phyloP scores from a whole-genome alignment of 2,797 vertebrate genomes.

The Cyprinella venusta region DNA sequence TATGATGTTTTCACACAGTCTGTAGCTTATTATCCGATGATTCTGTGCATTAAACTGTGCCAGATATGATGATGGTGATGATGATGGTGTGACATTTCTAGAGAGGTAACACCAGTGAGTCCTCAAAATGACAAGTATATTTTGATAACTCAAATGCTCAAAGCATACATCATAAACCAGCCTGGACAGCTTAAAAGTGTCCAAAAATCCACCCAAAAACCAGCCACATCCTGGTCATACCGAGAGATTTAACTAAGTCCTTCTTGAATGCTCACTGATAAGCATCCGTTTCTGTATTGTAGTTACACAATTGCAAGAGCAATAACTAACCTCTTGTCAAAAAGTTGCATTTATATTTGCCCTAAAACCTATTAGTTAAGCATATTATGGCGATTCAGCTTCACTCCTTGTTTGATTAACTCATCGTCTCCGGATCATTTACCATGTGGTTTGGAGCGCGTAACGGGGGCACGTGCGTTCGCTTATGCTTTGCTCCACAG shows the following conservation, averaged over 20 bases:
- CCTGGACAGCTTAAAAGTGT: neutral
- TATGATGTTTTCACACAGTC: constrained; percentile 1
- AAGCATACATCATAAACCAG: neutral
- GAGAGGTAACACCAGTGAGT: neutral
- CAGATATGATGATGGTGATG: neutral
- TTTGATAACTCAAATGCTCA: neutral
- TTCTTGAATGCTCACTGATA: neutral
- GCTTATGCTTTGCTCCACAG: constrained; percentile 3
- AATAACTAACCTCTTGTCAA: neutral
- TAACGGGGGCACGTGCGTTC: constrained; percentile 16
- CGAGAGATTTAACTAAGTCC: neutral
- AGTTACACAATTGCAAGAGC: neutral
- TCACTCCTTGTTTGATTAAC: constrained; percentile 38
- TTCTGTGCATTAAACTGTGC: neutral
- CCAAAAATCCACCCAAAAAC: neutral
- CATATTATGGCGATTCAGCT: constrained; percentile 11
- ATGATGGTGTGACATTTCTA: neutral
- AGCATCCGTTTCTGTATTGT: neutral
- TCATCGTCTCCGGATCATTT: constrained; percentile 22
- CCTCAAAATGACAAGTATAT: neutral
- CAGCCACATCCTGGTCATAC: neutral
- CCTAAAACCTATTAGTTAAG: neutral
- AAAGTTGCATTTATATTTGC: constrained; percentile 1
- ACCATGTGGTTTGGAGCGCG: constrained; percentile 38
- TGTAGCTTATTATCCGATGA: neutral